phyloP scores from a whole-genome alignment of 2,888 invertebrate genomes.

The Theretra japonica region DNA sequence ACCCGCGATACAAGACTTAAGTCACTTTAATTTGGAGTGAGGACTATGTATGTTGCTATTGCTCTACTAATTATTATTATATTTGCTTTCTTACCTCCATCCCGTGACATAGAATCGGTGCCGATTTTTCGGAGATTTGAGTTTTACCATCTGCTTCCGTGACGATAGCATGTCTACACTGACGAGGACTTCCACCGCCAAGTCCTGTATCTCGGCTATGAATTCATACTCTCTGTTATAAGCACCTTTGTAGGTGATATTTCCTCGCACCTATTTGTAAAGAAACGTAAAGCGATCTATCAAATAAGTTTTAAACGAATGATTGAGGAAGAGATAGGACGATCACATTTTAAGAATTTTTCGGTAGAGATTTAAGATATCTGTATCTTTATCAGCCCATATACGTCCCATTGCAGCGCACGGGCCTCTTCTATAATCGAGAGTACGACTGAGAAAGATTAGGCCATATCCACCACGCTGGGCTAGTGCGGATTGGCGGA shows the following conservation, averaged over 20 bases:
- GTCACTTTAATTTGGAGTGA: too few relatives aligned
- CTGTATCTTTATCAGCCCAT: too few relatives aligned
- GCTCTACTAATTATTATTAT: neutral
- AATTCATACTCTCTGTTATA: conserved; percentile 43
- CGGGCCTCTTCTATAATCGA: too few relatives aligned
- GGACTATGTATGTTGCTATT: too few relatives aligned
- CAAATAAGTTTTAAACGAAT: neutral
- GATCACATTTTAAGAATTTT: too few relatives aligned
- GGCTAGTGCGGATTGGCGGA: too few relatives aligned
- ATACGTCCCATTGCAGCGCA: too few relatives aligned
- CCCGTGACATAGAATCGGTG: conserved; percentile 42
- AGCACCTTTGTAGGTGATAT: conserved; percentile 32
- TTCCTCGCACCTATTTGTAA: conserved; percentile 40
- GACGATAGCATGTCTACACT: conserved; percentile 31
- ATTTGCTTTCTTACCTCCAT: conserved; percentile 53
- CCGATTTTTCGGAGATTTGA: neutral
- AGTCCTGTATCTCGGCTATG: conserved; percentile 58
- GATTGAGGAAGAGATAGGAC: neutral
- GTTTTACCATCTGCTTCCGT: neutral
- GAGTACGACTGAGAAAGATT: too few relatives aligned
- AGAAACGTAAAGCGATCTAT: neutral
- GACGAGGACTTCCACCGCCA: conserved; percentile 49
- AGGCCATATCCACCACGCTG: too few relatives aligned
- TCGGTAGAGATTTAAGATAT: too few relatives aligned
- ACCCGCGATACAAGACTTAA: too few relatives aligned